phyloP scores from a whole-genome alignment of 1,140 invertebrate species.

The Paracyclopina nana region DNA sequence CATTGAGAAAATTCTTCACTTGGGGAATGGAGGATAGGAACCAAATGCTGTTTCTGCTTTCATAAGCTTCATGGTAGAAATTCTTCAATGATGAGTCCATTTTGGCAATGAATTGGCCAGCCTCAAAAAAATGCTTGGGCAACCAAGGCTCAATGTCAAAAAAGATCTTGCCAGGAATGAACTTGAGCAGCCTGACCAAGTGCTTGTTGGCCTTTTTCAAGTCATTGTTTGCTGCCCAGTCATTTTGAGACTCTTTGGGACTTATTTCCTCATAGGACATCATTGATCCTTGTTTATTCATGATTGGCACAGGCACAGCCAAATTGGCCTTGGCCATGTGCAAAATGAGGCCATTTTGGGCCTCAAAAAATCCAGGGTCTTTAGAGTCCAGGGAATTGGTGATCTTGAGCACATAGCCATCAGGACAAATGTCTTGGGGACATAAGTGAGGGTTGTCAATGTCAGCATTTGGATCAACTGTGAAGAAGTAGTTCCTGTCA shows the following conservation, averaged over 20 bases:
- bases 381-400: conserved; percentile 55
- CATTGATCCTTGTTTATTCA: conserved; percentile 38
- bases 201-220: conserved; percentile 26
- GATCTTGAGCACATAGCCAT: conserved; percentile 60
- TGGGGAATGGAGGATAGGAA: conserved; percentile 42
- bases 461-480: conserved; percentile 19
- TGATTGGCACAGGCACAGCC: conserved; percentile 42
- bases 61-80: conserved; percentile 46
- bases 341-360: conserved; percentile 44
- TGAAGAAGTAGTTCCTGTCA: conserved; percentile 49
- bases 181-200: conserved; percentile 48
- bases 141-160: conserved; percentile 33
- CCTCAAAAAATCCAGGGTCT: conserved; percentile 40
- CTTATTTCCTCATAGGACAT: conserved; percentile 34
- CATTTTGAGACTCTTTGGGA: conserved; percentile 4
- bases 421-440: conserved; percentile 16
- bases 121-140: conserved; percentile 39
- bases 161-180: conserved; percentile 45
- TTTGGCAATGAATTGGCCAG: conserved; percentile 34
- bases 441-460: conserved; percentile 23
- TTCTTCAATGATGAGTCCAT: conserved; percentile 26
- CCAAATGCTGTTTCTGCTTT: conserved; percentile 44
- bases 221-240: conserved; percentile 8
- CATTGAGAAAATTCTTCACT: conserved; percentile 44
- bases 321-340: conserved; percentile 40